Conservation (phyloP, 2,888 invertebrate species). For the Lasius fuliginosus region DNA sequence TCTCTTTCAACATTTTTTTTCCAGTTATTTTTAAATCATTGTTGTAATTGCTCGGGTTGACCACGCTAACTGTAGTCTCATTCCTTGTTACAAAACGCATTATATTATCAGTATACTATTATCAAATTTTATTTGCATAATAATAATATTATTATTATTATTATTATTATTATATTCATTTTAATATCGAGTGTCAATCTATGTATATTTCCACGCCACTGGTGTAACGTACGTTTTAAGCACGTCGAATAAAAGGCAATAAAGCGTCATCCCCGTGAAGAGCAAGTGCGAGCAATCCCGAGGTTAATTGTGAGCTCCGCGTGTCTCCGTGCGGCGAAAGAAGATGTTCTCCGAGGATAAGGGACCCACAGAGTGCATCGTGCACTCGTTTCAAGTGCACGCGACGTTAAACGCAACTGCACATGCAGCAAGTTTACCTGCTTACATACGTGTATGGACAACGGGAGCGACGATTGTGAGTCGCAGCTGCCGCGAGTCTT, state of each 20-base stretch:
- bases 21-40: neutral
- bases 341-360: conserved; percentile 69
- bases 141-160: neutral
- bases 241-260: neutral
- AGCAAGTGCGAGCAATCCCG: neutral
- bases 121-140: neutral
- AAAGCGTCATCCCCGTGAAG: neutral
- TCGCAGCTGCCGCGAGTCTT: conserved; percentile 36
- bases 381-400: conserved; percentile 57
- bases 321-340: conserved; percentile 33
- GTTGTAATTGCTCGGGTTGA: neutral
- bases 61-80: neutral
- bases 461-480: conserved; percentile 8
- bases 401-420: conserved; percentile 67
- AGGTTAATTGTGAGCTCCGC: conserved; percentile 15
- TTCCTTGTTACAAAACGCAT: neutral
- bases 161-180: conserved; percentile 7
- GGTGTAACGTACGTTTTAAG: neutral
- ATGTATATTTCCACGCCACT: neutral
- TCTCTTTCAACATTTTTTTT: no score
- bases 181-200: neutral
- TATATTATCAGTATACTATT: neutral
- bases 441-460: neutral
- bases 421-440: neutral
- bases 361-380: conserved; percentile 41